phyloP scores from a whole-genome alignment of 2,797 vertebrate genomes.

The Podarcis siculus region DNA sequence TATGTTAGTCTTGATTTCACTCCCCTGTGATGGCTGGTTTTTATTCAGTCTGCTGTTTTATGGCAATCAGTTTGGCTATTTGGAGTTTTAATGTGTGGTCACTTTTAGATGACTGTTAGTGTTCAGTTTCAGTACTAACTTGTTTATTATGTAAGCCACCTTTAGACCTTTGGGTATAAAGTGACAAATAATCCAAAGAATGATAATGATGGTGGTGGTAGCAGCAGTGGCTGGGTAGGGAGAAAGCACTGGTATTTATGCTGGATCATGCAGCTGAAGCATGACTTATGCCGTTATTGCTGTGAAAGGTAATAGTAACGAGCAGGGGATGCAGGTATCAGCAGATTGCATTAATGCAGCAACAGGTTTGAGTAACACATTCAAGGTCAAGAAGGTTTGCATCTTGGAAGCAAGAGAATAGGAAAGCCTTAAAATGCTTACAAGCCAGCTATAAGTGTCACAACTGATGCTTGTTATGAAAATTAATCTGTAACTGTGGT shows the following conservation, averaged over 20 bases:
- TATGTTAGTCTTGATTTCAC: no score
- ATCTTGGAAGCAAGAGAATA: conserved; percentile 48
- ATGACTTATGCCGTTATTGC: conserved; percentile 34
- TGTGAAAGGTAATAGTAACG: conserved; percentile 32
- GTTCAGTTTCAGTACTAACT: no score
- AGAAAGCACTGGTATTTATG: conserved; percentile 13
- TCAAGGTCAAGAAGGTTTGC: conserved; percentile 65
- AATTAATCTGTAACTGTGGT: conserved; percentile 69
- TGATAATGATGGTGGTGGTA: no score
- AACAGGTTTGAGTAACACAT: conserved; percentile 56
- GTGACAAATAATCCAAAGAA: no score
- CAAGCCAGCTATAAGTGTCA: conserved; percentile 57
- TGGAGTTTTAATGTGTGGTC: no score
- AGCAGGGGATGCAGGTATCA: conserved; percentile 24
- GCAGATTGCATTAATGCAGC: conserved; percentile 59
- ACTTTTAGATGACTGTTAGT: no score
- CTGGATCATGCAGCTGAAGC: conserved; percentile 37
- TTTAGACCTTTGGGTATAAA: no score
- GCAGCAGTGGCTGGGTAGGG: neutral
- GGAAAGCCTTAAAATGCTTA: conserved; percentile 63
- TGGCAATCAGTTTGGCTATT: no score
- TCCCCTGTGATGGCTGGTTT: no score
- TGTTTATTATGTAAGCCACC: no score
- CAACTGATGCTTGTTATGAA: conserved; percentile 67
- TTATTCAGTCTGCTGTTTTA: no score